These are phyloP conservation scores for Drosophila mauritiana DNA, from an alignment of 1,140 invertebrate genomes.

Conservation along the genomic window DNA sequence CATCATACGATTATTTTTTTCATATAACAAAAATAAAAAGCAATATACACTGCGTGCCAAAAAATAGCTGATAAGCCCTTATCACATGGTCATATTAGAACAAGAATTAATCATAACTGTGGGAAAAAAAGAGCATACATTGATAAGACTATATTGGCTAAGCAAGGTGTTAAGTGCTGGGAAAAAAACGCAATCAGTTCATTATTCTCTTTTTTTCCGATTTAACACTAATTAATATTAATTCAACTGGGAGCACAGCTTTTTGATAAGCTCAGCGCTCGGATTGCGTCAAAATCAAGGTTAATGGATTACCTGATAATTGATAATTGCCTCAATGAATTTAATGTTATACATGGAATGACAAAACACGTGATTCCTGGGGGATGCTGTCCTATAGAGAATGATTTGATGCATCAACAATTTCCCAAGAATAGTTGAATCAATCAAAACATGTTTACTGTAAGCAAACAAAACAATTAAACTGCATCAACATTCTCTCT, in stretches of 20 bases:
- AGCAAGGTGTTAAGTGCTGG: slow-evolving; percentile 3
- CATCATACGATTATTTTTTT: slow-evolving; percentile 25
- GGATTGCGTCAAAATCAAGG: slow-evolving; percentile 39
- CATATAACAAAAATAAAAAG: background rate
- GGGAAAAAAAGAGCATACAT: slow-evolving; percentile 2
- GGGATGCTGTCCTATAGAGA: slow-evolving; percentile 5
- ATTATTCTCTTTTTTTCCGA: slow-evolving; percentile 5
- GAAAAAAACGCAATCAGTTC: slow-evolving; percentile 26
- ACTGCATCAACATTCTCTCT: slow-evolving; percentile 43
- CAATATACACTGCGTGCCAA: slow-evolving; percentile 3
- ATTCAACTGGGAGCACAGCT: slow-evolving; percentile 25
- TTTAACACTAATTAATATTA: slow-evolving; percentile 47
- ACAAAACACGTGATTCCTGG: slow-evolving; percentile 39
- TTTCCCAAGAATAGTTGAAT: slow-evolving; percentile 21
- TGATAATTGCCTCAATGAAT: slow-evolving; percentile 19
- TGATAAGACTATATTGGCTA: slow-evolving; percentile 9
- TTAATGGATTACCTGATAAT: slow-evolving; percentile 45
- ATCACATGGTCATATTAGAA: slow-evolving; percentile 11
- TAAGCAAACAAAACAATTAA: slow-evolving; percentile 72
- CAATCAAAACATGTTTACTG: slow-evolving; percentile 63
- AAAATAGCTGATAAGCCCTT: slow-evolving; percentile 3
- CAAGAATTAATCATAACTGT: slow-evolving; percentile 24
- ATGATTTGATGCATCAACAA: slow-evolving; percentile 14
- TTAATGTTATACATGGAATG: slow-evolving; percentile 4
- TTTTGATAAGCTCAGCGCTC: slow-evolving; percentile 24